Evolutionary conservation across 2,113 vertebrate species (phyloP).

Genomic region (Notothenia coriiceps): DNA sequence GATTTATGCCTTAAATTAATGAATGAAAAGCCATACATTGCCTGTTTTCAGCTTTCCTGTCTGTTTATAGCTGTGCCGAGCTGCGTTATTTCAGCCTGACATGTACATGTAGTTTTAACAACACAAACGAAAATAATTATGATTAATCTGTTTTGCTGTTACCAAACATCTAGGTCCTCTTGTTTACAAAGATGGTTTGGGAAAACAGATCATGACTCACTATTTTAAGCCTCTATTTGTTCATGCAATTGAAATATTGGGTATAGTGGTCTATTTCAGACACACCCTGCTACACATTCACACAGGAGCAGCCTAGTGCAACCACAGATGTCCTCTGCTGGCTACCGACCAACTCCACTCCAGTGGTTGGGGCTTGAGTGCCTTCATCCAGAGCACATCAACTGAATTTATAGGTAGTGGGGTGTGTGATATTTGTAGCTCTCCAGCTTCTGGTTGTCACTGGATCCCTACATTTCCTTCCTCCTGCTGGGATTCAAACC

Average conservation of each 20-base stretch:
- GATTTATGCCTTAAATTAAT: constrained; percentile 77
- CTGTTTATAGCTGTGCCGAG: constrained; percentile 35
- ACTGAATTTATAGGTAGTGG: constrained; percentile 67
- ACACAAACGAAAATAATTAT: constrained; percentile 17
- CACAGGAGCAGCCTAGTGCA: constrained; percentile 68
- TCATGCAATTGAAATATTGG: constrained; percentile 54
- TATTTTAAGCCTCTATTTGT: constrained; percentile 47
- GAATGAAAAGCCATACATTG: constrained; percentile 65
- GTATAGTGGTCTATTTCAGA: constrained; percentile 56
- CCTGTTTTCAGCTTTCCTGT: constrained; percentile 43
- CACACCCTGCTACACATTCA: constrained; percentile 74
- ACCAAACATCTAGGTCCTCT: not conserved
- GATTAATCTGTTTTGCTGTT: not conserved
- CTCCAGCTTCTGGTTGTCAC: constrained; percentile 63
- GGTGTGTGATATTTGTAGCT: constrained; percentile 64
- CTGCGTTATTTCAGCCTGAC: constrained; percentile 29
- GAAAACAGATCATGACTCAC: constrained; percentile 2
- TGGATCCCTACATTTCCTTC: constrained; percentile 56
- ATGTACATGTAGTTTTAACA: constrained; percentile 28
- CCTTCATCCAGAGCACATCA: constrained; percentile 72
- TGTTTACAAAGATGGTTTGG: constrained; percentile 21
- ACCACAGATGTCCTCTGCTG: constrained; percentile 75
- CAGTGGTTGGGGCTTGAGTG: constrained; percentile 65
- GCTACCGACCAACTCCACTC: constrained; percentile 64
- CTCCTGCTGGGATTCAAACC: constrained; percentile 48